A percentile compares a stretch with the other conserved stretches of the same genome.
Conservation (phyloP, 2,888 invertebrate genomes). For the Idaea biselata region DNA sequence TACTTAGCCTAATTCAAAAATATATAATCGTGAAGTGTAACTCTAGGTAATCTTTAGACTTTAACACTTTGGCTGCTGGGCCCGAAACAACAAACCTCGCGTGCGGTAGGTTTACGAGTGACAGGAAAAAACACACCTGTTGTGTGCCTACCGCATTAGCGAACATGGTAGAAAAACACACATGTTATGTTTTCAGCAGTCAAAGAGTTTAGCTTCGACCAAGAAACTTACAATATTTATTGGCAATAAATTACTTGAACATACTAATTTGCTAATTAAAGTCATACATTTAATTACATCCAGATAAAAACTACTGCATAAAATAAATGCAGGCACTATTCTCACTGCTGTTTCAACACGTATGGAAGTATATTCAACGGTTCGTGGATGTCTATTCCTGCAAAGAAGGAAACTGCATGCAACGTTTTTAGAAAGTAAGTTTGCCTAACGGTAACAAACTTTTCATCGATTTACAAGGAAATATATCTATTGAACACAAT, state of each 20-base stretch:
- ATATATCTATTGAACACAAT: conserved; percentile 18
- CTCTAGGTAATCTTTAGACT: conserved; percentile 2
- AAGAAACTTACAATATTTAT: neutral
- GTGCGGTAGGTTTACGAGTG: too few relatives aligned
- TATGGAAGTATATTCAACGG: conserved; percentile 23
- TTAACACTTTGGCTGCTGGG: too few relatives aligned
- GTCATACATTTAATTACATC: conserved; percentile 1
- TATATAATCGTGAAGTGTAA: conserved; percentile 17
- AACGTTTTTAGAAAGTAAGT: neutral
- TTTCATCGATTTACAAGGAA: conserved; percentile 9
- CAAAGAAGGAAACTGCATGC: neutral
- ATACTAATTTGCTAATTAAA: neutral
- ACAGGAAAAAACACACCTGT: too few relatives aligned
- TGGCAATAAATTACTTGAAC: neutral
- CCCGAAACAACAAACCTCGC: too few relatives aligned
- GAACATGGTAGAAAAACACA: too few relatives aligned
- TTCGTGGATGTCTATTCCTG: too few relatives aligned
- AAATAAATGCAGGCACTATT: conserved; percentile 51
- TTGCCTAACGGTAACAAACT: neutral
- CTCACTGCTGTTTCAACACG: conserved; percentile 47
- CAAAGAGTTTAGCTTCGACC: conserved; percentile 4
- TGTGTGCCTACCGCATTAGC: too few relatives aligned
- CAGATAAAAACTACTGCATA: conserved; percentile 5
- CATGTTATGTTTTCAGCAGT: too few relatives aligned
- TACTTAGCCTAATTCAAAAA: conserved; percentile 13